Conservation (phyloP, 1,140 invertebrate species). For the Elymnias hypermnestra region DNA sequence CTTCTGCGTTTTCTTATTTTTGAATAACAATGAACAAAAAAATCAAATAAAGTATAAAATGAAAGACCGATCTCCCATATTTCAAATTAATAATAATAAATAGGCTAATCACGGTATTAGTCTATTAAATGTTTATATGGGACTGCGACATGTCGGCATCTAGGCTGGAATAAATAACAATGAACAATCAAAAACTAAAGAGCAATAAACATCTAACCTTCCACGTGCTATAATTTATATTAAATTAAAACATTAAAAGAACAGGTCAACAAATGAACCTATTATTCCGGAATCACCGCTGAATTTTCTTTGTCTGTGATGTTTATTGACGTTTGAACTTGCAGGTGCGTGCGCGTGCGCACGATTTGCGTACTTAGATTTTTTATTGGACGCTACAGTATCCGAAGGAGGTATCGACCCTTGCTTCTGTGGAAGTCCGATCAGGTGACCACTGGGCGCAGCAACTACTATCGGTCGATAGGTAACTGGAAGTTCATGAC, state of each 20-base stretch:
- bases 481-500: constrained; percentile 25
- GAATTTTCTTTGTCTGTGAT: constrained; percentile 22
- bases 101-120: too few species aligned
- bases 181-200: too few species aligned
- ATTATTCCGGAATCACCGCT: constrained; percentile 29
- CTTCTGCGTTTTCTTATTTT: too few species aligned
- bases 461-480: constrained; percentile 42
- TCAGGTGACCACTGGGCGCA: constrained; percentile 39
- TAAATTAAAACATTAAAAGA: constrained; percentile 41
- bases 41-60: too few species aligned
- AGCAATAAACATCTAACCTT: too few species aligned
- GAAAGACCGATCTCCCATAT: too few species aligned
- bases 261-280: constrained; percentile 51
- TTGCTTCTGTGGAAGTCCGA: constrained; percentile 38
- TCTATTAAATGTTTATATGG: too few species aligned
- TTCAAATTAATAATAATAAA: too few species aligned
- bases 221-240: too few species aligned
- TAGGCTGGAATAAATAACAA: too few species aligned
- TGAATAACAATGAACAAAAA: too few species aligned
- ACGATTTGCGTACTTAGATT: constrained; percentile 7
- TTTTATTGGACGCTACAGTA: constrained; percentile 16
- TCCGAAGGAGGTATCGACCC: constrained; percentile 24
- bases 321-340: constrained; percentile 16
- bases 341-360: constrained; percentile 4
- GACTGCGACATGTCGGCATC: too few species aligned